Evolutionary conservation across 2,888 invertebrate species (phyloP).

Genomic region (Phorcus lineatus): DNA sequence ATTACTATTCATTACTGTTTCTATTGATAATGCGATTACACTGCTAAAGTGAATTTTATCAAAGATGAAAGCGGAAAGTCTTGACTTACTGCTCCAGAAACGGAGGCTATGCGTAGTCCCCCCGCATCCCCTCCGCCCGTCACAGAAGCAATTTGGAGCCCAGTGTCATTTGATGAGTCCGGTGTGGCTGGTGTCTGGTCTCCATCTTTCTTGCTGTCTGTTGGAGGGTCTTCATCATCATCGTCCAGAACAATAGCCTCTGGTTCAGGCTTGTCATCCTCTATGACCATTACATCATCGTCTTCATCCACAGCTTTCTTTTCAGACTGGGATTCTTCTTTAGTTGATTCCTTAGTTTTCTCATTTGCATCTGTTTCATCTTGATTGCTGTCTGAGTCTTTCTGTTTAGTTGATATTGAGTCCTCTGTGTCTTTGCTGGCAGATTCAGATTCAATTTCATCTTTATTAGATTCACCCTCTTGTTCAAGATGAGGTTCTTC

Average conservation of each 20-base stretch:
- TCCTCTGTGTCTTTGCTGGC: not conserved
- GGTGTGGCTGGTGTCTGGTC: not conserved
- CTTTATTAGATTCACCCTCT: conserved; percentile 1
- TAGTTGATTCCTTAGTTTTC: not conserved
- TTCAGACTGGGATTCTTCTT: not conserved
- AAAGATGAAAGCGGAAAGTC: not conserved
- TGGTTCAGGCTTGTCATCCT: conserved; percentile 18
- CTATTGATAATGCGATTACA: no score
- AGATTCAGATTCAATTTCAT: not conserved
- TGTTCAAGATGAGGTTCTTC: not conserved
- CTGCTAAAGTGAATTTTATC: no score
- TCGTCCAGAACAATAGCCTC: conserved; percentile 19
- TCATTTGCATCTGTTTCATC: not conserved
- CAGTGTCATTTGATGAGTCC: conserved; percentile 39
- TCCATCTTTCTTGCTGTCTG: conserved; percentile 27
- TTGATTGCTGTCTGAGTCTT: not conserved
- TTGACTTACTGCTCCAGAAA: not conserved
- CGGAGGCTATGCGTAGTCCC: not conserved
- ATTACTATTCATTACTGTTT: no score
- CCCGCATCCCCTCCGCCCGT: conserved; percentile 42
- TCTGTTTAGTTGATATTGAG: not conserved
- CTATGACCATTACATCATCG: conserved; percentile 29
- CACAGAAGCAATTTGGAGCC: conserved; percentile 53
- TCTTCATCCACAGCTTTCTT: conserved; percentile 12
- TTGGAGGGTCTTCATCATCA: conserved; percentile 25